Conservation (phyloP, 2,113 vertebrate genomes). For the Cairina moschata region DNA sequence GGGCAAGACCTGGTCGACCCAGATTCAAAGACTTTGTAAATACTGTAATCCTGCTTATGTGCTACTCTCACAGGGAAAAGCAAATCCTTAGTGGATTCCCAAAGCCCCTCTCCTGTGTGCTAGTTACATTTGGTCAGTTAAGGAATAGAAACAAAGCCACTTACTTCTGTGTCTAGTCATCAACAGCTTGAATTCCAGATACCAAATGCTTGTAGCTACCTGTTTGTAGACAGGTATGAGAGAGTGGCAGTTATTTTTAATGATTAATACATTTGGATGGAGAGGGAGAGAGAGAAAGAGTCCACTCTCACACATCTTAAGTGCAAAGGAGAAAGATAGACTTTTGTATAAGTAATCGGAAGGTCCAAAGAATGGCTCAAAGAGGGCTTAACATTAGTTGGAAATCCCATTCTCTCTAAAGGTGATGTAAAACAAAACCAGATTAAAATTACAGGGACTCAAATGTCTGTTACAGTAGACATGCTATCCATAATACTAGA, state of each 20-base stretch:
- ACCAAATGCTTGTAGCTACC: neutral
- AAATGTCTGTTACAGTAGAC: neutral
- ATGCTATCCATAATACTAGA: neutral
- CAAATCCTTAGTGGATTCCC: neutral
- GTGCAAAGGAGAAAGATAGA: neutral
- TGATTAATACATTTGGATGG: neutral
- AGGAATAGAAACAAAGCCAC: neutral
- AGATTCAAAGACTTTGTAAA: slow-evolving; percentile 50
- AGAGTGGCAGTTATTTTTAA: neutral
- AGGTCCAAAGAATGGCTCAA: neutral
- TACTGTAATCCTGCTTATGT: slow-evolving; percentile 58
- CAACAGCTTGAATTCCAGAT: neutral
- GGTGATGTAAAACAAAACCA: neutral
- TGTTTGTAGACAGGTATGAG: neutral
- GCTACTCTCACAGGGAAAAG: slow-evolving; percentile 19
- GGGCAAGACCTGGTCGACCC: slow-evolving; percentile 41
- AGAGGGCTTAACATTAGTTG: neutral
- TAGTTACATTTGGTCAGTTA: neutral
- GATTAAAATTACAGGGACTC: neutral
- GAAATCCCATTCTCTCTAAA: neutral
- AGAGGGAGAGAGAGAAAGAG: neutral
- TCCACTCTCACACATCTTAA: neutral
- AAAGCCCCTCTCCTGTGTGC: neutral
- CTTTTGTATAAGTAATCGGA: neutral
- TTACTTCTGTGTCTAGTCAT: neutral